Base-by-base conservation (phyloP, 2,797 vertebrate genomes). In the Enteromius radiatus region DNA sequence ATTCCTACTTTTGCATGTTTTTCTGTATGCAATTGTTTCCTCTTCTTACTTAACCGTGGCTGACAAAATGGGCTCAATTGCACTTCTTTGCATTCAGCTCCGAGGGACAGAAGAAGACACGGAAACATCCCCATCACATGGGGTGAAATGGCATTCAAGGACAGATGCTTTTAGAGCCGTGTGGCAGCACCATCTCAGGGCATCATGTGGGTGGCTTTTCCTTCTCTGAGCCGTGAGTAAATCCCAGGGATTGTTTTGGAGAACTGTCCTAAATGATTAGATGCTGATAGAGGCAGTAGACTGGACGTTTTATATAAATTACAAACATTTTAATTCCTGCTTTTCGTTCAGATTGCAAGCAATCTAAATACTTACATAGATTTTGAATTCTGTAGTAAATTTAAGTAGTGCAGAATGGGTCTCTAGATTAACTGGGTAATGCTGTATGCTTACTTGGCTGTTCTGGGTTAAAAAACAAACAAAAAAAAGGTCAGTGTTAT, bases 11-110 rank as follows among this genome's bases (percentile, higher is more conserved):
- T n/a, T n/a, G 33, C 64, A 67, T 67, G 10, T n/a, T n/a, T n/a
- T n/a, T n/a, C n/a, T n/a, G n/a, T n/a, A n/a, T n/a, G n/a, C n/a
- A n/a, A n/a, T n/a, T n/a, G n/a, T n/a, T n/a, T n/a, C n/a, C n/a
- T n/a, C n/a, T n/a, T n/a, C n/a, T n/a, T n/a, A n/a, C 70, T 70
- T 94, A 93, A 94, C 90, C 87, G 89, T 90, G 89, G 92, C 89
- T 93, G 93, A 93, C 92, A 93, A 91, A 93, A 93, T 93, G 91
- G 92, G 90, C 90, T 92, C 91, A 92, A 87, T 93, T 93, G 78
- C 84, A 10, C 26, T 87, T 80, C 79, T 81, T 86, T 83, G 84
- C 78, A 6, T 73, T 81, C 78, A 86, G 52, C 45, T 87, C 90
- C 80, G 87, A 89, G 88, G 89, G 88, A 87, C 90, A 88, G 86